A percentile compares a stretch with the other conserved stretches of the same genome.
Evolutionary conservation across 2,113 vertebrate genomes (phyloP).

Genomic region (Ophthalmolycus amberensis): DNA sequence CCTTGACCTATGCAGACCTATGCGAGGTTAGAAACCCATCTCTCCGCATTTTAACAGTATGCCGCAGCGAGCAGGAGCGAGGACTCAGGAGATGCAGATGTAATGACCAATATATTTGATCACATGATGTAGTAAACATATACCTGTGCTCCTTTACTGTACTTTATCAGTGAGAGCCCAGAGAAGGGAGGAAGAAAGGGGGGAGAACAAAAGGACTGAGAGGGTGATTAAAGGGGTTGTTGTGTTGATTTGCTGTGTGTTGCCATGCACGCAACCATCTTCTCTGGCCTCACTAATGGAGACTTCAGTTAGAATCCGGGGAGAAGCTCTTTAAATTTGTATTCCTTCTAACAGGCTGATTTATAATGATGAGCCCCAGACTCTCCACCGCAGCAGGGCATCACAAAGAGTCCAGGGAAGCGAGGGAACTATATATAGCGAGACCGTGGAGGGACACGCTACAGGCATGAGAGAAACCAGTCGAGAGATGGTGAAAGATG

Average conservation of each 20-base stretch:
- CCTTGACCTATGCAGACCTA: constrained; percentile 58
- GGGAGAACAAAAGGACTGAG: constrained; percentile 49
- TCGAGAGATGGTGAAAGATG: constrained; percentile 74
- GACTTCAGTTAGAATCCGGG: constrained; percentile 72
- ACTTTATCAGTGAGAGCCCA: constrained; percentile 40
- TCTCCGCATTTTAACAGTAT: constrained; percentile 26
- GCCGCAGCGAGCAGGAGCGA: constrained; percentile 17
- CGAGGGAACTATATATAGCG: constrained; percentile 59
- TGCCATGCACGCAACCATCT: constrained; percentile 73
- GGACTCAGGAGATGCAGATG: constrained; percentile 11
- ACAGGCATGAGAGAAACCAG: constrained; percentile 60
- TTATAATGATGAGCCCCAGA: constrained; percentile 79
- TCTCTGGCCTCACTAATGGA: constrained; percentile 78
- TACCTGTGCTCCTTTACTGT: constrained; percentile 24
- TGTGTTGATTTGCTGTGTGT: constrained; percentile 75
- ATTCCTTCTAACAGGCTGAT: constrained; percentile 80
- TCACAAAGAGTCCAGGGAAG: constrained; percentile 69
- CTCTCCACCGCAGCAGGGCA: constrained; percentile 67
- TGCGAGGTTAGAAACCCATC: constrained; percentile 51
- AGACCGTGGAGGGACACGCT: constrained; percentile 53
- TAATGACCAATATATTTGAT: constrained; percentile 41
- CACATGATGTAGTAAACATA: neutral
- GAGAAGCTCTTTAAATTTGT: constrained; percentile 80
- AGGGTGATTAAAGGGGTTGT: constrained; percentile 66
- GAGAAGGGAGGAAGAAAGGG: constrained; percentile 20